These are phyloP conservation scores for Sapajus apella DNA, from an alignment of 2,113 vertebrate species.

Conservation along the genomic window DNA sequence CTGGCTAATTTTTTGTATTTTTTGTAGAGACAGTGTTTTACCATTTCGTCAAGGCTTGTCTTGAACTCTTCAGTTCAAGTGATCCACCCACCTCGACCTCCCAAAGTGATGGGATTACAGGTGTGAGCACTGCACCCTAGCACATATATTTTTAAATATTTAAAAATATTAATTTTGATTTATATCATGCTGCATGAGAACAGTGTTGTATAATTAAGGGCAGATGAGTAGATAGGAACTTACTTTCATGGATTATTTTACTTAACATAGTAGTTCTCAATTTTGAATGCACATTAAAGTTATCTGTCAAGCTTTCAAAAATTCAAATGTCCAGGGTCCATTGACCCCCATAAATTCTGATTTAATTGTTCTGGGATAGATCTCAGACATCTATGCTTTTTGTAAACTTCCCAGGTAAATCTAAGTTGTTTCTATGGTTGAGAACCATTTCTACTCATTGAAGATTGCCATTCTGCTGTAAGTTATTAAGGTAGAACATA, in stretches of 20 bases:
- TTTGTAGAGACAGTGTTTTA: no score
- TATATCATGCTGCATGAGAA: not conserved
- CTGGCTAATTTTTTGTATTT: no score
- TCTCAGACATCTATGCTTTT: not conserved
- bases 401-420: not conserved
- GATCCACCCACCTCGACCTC: no score
- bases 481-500: not conserved
- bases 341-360: not conserved
- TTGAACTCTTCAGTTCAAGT: no score
- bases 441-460: not conserved
- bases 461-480: not conserved
- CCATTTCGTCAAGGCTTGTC: no score
- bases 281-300: not conserved
- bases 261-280: not conserved
- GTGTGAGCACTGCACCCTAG: no score
- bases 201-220: not conserved
- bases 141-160: not conserved
- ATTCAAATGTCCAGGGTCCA: not conserved
- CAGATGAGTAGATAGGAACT: not conserved
- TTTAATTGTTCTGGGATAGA: not conserved
- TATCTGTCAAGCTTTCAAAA: not conserved
- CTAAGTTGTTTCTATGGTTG: not conserved
- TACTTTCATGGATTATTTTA: not conserved
- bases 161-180: not conserved
- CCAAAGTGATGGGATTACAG: no score